Conservation (phyloP, 2,113 vertebrate genomes). For the Rhagologus leucostigma region DNA sequence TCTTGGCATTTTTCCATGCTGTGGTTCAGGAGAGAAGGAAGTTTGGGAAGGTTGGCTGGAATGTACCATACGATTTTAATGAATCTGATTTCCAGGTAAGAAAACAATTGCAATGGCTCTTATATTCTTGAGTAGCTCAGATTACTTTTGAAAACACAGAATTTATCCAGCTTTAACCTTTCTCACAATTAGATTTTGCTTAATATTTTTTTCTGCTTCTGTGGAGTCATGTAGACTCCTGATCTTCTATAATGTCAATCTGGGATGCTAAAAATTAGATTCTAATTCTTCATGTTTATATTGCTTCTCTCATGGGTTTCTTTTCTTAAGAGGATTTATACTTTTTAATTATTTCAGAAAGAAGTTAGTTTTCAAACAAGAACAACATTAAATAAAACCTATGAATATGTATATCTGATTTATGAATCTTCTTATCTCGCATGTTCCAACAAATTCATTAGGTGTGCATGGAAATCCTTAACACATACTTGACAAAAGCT, state of each 20-base stretch:
- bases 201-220: background rate
- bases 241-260: background rate
- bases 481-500: slow-evolving; percentile 89
- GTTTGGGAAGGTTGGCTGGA: slow-evolving; percentile 97
- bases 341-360: background rate
- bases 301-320: background rate
- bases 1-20: slow-evolving; percentile 93
- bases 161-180: background rate
- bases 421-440: background rate
- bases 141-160: background rate
- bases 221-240: background rate
- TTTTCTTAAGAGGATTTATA: background rate
- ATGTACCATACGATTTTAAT: slow-evolving; percentile 91
- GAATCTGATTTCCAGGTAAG: slow-evolving; percentile 94
- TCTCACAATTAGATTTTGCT: background rate
- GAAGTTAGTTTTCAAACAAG: background rate
- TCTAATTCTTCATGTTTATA: background rate
- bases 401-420: background rate
- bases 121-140: background rate
- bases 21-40: slow-evolving; percentile 95
- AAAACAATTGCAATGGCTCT: background rate
- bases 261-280: background rate
- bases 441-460: slow-evolving; percentile 37
- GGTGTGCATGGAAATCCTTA: slow-evolving; percentile 96
- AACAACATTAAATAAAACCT: background rate